Base-by-base conservation (phyloP, 2,113 vertebrate species). In the Piaya cayana region DNA sequence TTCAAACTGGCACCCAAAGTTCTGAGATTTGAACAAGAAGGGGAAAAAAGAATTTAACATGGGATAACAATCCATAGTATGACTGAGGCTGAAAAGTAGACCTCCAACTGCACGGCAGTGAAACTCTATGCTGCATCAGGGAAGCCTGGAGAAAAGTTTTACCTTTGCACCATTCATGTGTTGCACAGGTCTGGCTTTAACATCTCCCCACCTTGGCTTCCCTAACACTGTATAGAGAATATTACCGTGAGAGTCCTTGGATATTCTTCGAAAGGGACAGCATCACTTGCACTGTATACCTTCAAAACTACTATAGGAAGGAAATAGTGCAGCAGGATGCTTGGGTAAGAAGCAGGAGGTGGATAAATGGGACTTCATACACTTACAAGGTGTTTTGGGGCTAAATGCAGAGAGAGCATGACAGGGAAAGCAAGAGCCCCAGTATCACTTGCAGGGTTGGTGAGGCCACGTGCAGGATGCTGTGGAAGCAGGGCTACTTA, bases 361-460 rank as follows among this genome's bases (percentile, higher is more conserved):
- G 37, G 26, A 23, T 63, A 55, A 47, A 71, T 59, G n/a, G 14
- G 19, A 59, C 3, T 82, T 47, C 19, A 29, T 42, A 10, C 23
- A 16, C 3, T 2, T 6, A 4, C 1, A 3, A 52, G 30, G 22
- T 8, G 3, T 23, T 52, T n/a, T 4, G 42, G 8, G 4, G 16
- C 47, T 71, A 53, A 67, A 50, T 1, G 1, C 15, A n/a, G 23
- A 39, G 14, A 16, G 3, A 18, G 30, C 0, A 0, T 11, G 32
- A 27, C 6, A 14, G 15, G n/a, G 20, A 72, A 9, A 23, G 7
- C 0, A 0, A 62, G 18, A 20, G 5, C 36, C 16, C 18, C 5
- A 0, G 14, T 53, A 8, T 22, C 21, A 27, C 30, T 1, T 25
- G 19, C 32, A 17, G 22, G 10, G 11, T 11, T 52, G 21, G 9